Evolutionary conservation across 2,797 vertebrate genomes (phyloP), one percentile per base, ranked within the genome.

Genomic region (Harpagifer antarcticus): DNA sequence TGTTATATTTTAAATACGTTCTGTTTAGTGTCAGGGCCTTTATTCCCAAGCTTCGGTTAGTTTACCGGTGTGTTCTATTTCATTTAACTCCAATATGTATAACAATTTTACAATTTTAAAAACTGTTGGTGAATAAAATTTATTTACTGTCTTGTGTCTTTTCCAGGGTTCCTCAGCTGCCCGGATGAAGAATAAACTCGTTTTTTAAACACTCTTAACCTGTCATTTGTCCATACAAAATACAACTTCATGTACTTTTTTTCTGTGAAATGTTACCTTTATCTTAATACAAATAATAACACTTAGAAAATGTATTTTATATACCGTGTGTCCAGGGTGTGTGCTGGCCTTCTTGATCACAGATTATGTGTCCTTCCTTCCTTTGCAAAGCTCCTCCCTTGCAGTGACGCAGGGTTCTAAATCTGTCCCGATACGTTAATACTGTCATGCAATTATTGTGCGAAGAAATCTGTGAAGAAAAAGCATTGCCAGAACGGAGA

Each of bases 371-470:
- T 89, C 77, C 79, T 88, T 82, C 76, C 86, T 89, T 90, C 88
- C 85, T 87, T 74, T 72, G 65, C 48, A 56, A 37, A 76, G 85
- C 79, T 78, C 82, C 84, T 85, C 89, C 89, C 79, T 63, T 81
- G 75, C 78, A 20, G 85, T 92, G 93, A 94, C 89, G 81, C 85
- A 91, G 83, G 82, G 33, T 78, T 81, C 89, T 92, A 93, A 95
- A 94, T 94, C 94, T 90, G 83, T 86, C 88, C 83, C 89, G 77
- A 89, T 92, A 89, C 87, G 87, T 92, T 95, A 95, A 95, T 94
- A 91, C 93, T 93, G 93, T 94, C 93, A 92, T 94, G 93, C 92
- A 94, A 94, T 95, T 95, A 94, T 94, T 93, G 91, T 89, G 93
- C 91, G 84, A 94, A 95, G 92, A 95, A 95, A 95, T 95, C 95